Base-by-base conservation (phyloP, 2,113 vertebrate species). In the Podarcis cretensis region DNA sequence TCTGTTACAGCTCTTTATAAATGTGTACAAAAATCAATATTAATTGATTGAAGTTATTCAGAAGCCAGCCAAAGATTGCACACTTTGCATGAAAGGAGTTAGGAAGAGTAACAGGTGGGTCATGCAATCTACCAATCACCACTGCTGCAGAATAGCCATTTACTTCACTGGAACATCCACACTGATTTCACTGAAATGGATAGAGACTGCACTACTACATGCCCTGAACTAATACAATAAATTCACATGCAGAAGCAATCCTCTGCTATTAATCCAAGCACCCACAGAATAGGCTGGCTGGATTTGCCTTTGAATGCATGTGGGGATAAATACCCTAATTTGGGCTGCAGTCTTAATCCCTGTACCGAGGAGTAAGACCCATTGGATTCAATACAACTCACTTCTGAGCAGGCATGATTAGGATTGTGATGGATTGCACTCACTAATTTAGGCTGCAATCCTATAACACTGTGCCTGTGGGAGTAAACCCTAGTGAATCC, bases 21-120 rank as follows among this genome's bases (percentile, higher is more conserved):
- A 14, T 78, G 27, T 66, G 21, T 20, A 57, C 10, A 77, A 86
- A 77, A 86, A 86, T 86, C 35, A 86, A 37, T 66, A 86, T 66
- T 37, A 43, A 86, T 66, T 86, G 63, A 66, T 43, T 43, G 37
- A 40, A n/a, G 13, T 48, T 78, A n/a, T 86, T 88, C 23, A 68
- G 21, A 80, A 84, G 14, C 18, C 66, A 0, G 0, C 7, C 32
- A 13, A 30, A 5, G 76, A 20, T 5, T 9, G 14, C 20, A 68
- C 81, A 48, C 32, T n/a, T 82, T 12, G 57, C 63, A 65, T 77
- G 57, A 77, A n/a, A 86, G 63, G 2, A 23, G 0, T 74, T 83
- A 35, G 68, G 20, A 63, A 32, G 32, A 71, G 20, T 40, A 40
- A 16, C 37, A 30, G 40, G 9, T n/a, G 30, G 37, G 9, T 66